A percentile compares a stretch with the other conserved stretches of the same genome.
Conservation (phyloP, 2,797 vertebrate species). For the Steatocranus sp. region DNA sequence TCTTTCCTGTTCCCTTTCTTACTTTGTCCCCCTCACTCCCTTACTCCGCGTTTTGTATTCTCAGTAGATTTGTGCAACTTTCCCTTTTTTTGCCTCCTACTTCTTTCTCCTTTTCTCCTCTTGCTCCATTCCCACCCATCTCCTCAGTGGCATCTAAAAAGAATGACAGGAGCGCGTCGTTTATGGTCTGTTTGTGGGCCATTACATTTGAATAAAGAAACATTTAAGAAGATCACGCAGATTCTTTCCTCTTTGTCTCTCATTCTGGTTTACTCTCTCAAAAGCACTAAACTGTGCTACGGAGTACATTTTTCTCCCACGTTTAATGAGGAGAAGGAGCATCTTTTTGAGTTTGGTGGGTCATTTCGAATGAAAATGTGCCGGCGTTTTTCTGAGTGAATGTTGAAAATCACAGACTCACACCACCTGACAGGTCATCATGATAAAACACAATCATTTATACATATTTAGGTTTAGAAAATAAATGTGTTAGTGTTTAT, state of each 20-base stretch:
- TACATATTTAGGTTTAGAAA: neutral
- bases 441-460: neutral
- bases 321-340: neutral
- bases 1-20: constrained; percentile 36
- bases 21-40: constrained; percentile 15
- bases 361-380: neutral
- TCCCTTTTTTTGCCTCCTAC: neutral
- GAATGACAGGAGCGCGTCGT: neutral
- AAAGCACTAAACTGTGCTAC: neutral
- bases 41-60: constrained; percentile 33
- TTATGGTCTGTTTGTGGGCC: constrained; percentile 33
- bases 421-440: neutral
- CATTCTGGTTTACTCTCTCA: neutral
- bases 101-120: neutral
- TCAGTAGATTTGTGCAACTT: constrained; percentile 47
- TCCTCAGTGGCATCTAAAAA: constrained; percentile 13
- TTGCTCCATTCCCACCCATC: neutral
- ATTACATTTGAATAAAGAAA: constrained; percentile 54
- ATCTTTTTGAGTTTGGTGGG: neutral
- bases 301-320: neutral
- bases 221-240: constrained; percentile 46
- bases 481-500: neutral
- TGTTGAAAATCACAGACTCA: neutral
- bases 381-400: neutral
- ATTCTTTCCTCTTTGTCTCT: constrained; percentile 22